Percentiles rank a stretch among this genome's conserved stretches.
phyloP scores from a whole-genome alignment of 1,140 invertebrate species.

The Sinella curviseta region DNA sequence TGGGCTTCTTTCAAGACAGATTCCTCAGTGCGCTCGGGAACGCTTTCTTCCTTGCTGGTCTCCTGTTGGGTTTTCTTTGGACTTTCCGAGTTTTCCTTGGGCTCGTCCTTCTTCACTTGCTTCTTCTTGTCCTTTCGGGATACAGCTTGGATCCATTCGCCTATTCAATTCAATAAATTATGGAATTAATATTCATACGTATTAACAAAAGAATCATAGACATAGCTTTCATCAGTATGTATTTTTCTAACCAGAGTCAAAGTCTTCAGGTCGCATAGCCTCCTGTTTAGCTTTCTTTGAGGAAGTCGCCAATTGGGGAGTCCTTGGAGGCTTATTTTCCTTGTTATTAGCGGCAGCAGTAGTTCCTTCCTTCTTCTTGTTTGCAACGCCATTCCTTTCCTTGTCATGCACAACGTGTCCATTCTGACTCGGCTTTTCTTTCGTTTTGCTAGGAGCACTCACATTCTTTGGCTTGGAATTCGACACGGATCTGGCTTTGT shows the following conservation, averaged over 20 bases:
- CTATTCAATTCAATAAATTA: neutral
- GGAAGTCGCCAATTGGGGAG: neutral
- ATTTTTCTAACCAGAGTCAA: slow-evolving; percentile 35
- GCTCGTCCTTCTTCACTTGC: slow-evolving; percentile 31
- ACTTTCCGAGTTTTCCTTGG: neutral
- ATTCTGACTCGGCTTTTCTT: slow-evolving; percentile 38
- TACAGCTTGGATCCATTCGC: slow-evolving; percentile 28
- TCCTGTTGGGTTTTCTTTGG: neutral
- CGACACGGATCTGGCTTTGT: neutral
- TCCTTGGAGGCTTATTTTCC: slow-evolving; percentile 38
- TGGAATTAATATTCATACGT: neutral
- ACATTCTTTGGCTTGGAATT: neutral
- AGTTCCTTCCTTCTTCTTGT: slow-evolving; percentile 21
- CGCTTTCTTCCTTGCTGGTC: slow-evolving; percentile 1
- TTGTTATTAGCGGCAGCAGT: slow-evolving; percentile 27
- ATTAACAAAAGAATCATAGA: neutral
- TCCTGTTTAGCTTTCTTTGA: slow-evolving; percentile 37
- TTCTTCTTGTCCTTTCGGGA: slow-evolving; percentile 42
- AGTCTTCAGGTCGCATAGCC: slow-evolving; percentile 32
- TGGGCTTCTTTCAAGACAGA: slow-evolving; percentile 28
- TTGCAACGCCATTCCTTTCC: neutral
- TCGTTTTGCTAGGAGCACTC: slow-evolving; percentile 22
- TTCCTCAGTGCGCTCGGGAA: neutral
- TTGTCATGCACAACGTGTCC: slow-evolving; percentile 41
- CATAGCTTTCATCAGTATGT: neutral